Percentiles rank a stretch among this genome's conserved stretches.
These are phyloP conservation scores for Himalopsyche anomala DNA, from an alignment of 2,888 invertebrate species.

Conservation along the genomic window DNA sequence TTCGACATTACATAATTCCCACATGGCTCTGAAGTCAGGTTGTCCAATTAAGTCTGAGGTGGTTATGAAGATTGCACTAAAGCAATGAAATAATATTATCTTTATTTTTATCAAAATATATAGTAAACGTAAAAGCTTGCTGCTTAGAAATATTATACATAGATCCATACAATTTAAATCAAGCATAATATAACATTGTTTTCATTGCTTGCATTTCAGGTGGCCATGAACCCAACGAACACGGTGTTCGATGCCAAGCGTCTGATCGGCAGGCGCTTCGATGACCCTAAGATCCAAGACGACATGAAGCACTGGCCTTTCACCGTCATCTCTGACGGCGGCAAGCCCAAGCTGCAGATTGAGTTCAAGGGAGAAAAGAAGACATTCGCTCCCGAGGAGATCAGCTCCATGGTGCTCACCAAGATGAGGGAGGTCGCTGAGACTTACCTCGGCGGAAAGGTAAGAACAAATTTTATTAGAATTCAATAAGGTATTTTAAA, in stretches of 20 bases:
- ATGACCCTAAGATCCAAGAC: constrained; percentile 86
- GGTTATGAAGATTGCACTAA: too few relatives aligned
- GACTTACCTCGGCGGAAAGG: constrained; percentile 83
- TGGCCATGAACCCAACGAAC: constrained; percentile 88
- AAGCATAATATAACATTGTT: too few relatives aligned
- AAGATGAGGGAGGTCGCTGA: constrained; percentile 92
- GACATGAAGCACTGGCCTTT: constrained; percentile 94
- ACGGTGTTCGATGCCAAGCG: constrained; percentile 91
- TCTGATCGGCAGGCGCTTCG: constrained; percentile 87
- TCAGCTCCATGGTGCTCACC: constrained; percentile 89
- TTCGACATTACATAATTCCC: too few relatives aligned
- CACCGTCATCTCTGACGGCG: constrained; percentile 80
- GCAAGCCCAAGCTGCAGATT: constrained; percentile 85
- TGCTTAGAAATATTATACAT: too few relatives aligned
- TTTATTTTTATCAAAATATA: too few relatives aligned
- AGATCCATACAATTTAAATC: too few relatives aligned
- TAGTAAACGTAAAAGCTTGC: too few relatives aligned
- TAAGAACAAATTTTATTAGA: neutral
- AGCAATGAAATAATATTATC: too few relatives aligned
- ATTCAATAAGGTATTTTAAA: too few relatives aligned
- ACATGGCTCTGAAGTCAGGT: too few relatives aligned
- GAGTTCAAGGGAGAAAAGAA: constrained; percentile 86
- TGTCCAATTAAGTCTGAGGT: too few relatives aligned
- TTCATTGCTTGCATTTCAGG: constrained; percentile 71
- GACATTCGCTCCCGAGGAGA: constrained; percentile 88